These are phyloP conservation scores for Merops nubicus DNA, from an alignment of 2,113 vertebrate species.

Conservation along the genomic window DNA sequence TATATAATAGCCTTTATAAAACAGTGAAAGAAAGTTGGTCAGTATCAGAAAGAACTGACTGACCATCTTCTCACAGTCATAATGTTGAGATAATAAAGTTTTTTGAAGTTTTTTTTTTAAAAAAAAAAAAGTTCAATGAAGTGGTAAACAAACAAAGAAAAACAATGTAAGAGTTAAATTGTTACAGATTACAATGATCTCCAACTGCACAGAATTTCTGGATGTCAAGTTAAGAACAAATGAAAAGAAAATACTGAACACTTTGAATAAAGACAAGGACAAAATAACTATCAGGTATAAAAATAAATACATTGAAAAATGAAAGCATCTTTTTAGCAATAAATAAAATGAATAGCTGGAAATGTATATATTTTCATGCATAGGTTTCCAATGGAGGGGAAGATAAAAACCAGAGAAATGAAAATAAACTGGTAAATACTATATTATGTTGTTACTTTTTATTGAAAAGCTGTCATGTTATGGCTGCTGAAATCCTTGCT, in stretches of 20 bases:
- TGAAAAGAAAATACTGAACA: conserved; percentile 91
- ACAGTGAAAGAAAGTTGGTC: neutral
- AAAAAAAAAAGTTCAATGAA: neutral
- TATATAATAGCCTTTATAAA: neutral
- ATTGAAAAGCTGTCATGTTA: neutral
- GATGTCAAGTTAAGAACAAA: conserved; percentile 90
- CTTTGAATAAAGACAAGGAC: conserved; percentile 91
- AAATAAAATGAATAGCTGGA: conserved; percentile 5
- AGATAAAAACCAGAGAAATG: conserved; percentile 96
- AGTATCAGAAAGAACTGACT: neutral
- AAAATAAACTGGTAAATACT: conserved; percentile 94
- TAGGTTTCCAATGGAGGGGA: conserved; percentile 94
- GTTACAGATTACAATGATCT: conserved; percentile 86
- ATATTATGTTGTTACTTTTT: neutral
- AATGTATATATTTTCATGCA: conserved; percentile 44
- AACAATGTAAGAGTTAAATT: conserved; percentile 1
- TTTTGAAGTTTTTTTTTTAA: neutral
- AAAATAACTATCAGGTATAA: conserved; percentile 89
- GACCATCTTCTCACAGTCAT: neutral
- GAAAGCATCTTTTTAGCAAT: neutral
- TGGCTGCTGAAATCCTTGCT: neutral
- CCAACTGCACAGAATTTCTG: conserved; percentile 87
- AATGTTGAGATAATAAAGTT: neutral
- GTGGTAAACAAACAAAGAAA: neutral
- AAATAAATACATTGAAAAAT: neutral